Base-by-base conservation (phyloP, 2,797 vertebrate species). In the Peromyscus eremicus region DNA sequence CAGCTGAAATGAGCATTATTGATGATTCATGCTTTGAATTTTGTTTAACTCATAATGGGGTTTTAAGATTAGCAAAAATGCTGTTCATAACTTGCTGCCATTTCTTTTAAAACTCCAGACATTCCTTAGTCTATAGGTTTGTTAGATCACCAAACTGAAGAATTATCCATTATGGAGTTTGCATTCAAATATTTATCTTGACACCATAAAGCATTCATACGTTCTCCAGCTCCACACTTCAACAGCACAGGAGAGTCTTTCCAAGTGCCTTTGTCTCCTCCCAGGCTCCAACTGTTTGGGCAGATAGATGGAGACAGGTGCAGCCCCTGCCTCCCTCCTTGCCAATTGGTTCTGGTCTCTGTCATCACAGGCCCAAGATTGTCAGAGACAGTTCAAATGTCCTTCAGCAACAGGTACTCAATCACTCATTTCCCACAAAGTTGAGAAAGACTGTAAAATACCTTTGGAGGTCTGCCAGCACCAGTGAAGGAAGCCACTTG, bases 281-380 rank as follows among this genome's bases (percentile, higher is more conserved):
- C 86, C 80, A 68, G 64, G 92, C 95, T 52, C 11, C 81, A 66
- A 49, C 92, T 92, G 80, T 8, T 98, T 93, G 77, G 66, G 29
- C 79, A 98, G 98, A 99, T 73, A 89, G 98, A 98, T 25, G 29
- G 98, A 57, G 98, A 98, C 98, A 99, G 98, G 98, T 99, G 98
- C 70, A 40, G 81, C 3, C 85, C 76, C 64, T 84, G 94, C 88
- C 89, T 92, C 96, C 93, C 87, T 90, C 87, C 91, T 71, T 79
- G 96, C 68, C 96, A 96, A 98, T 96, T 96, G 92, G 97, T 98
- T 98, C 97, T 98, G 98, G 93, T 97, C 95, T 94, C 94, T 91
- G 76, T 62, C 97, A 83, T 97, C 81, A 77, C 93, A 96, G 95
- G 96, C 76, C n/a, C 93, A 71, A 95, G 84, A 86, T 16, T 19